These are phyloP conservation scores for Nibea coibor DNA, from an alignment of 2,113 vertebrate species.

Conservation along the genomic window DNA sequence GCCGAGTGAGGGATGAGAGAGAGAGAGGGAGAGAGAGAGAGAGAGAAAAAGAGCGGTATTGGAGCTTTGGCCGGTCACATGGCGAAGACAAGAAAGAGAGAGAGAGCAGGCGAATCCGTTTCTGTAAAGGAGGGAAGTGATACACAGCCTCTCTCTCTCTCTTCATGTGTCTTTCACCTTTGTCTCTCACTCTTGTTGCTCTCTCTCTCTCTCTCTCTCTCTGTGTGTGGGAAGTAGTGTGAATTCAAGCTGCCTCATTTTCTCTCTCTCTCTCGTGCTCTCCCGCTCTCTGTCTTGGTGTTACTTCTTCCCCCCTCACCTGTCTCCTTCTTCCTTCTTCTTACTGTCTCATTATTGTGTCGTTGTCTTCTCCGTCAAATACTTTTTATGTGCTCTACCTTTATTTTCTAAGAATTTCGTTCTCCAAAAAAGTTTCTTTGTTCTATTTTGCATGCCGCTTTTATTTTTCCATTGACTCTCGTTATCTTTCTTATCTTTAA, in stretches of 20 bases:
- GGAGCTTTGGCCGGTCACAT: conserved; percentile 81
- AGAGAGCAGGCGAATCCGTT: conserved; percentile 57
- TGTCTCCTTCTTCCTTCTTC: background rate
- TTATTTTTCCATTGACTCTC: background rate
- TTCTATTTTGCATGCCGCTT: no score
- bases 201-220: conserved; percentile 27
- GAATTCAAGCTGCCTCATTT: conserved; percentile 56
- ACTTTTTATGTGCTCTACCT: background rate
- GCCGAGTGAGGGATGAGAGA: conserved; percentile 59
- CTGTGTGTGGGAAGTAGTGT: conserved; percentile 66
- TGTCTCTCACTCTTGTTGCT: conserved; percentile 30
- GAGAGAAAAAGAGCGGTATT: conserved; percentile 50
- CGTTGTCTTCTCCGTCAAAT: background rate
- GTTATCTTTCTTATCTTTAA: no score
- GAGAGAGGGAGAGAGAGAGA: conserved; percentile 40
- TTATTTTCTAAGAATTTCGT: background rate
- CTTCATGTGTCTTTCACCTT: conserved; percentile 12
- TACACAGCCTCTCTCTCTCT: background rate
- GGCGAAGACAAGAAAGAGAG: conserved; percentile 62
- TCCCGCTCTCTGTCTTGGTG: background rate
- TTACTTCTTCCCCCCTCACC: background rate
- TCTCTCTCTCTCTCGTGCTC: conserved; percentile 3
- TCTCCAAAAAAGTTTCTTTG: background rate
- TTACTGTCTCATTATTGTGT: background rate
- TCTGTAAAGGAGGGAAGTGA: background rate